Evolutionary conservation across 2,113 vertebrate species (phyloP).

Genomic region (Mirounga angustirostris): DNA sequence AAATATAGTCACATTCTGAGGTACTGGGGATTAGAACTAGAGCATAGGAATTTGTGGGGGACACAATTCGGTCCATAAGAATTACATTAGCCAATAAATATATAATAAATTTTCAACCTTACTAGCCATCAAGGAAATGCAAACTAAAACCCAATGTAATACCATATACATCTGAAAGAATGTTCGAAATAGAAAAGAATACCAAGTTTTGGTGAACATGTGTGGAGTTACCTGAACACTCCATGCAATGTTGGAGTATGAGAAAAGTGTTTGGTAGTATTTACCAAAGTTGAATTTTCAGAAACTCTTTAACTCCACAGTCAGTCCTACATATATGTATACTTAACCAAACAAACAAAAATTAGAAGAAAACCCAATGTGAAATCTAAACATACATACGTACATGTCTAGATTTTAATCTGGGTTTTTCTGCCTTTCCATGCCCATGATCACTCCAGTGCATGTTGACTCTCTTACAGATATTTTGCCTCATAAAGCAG

Average conservation of each 20-base stretch:
- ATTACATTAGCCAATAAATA: conserved; percentile 13
- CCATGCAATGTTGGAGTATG: neutral
- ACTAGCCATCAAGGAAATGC: neutral
- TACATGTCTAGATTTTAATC: neutral
- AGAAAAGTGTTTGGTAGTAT: neutral
- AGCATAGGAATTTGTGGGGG: neutral
- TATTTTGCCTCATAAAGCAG: neutral
- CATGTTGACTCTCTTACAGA: neutral
- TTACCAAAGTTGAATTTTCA: neutral
- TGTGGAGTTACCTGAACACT: neutral
- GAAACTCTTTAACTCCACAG: neutral
- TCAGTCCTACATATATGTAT: neutral
- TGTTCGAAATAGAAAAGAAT: conserved; percentile 31
- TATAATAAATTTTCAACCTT: neutral
- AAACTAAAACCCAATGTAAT: neutral
- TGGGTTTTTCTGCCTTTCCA: neutral
- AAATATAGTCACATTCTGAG: neutral
- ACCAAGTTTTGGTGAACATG: neutral
- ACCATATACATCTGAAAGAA: neutral
- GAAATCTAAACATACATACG: neutral
- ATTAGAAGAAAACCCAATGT: neutral
- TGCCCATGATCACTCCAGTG: neutral
- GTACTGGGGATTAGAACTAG: neutral
- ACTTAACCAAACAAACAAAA: neutral
- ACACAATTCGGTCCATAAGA: neutral